A percentile compares a stretch with the other conserved stretches of the same genome.
These are phyloP conservation scores for Danio choprae DNA, from an alignment of 2,797 vertebrate species.

Conservation along the genomic window DNA sequence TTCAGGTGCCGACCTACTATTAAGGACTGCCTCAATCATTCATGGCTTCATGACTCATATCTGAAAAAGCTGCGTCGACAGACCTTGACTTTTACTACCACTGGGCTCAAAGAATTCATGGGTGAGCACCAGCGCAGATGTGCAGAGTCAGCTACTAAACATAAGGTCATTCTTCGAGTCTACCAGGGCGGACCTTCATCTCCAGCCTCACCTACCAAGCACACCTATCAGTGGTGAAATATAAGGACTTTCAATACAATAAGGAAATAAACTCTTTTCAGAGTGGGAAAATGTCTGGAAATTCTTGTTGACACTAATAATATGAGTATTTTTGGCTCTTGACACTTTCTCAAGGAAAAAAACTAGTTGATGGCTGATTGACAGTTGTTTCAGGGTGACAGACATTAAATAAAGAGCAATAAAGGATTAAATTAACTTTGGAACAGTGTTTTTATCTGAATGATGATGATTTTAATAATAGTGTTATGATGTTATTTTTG, in stretches of 20 bases:
- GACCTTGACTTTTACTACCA: constrained; percentile 94
- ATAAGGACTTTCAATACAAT: neutral
- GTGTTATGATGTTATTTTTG: neutral
- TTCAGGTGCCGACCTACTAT: constrained; percentile 89
- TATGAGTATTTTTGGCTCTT: neutral
- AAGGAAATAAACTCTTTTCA: neutral
- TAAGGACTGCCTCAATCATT: constrained; percentile 90
- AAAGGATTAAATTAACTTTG: constrained; percentile 21
- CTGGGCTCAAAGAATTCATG: constrained; percentile 91
- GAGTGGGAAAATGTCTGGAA: neutral
- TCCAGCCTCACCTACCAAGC: constrained; percentile 65
- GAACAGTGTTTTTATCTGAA: constrained; percentile 7
- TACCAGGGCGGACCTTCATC: constrained; percentile 81
- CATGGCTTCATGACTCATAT: constrained; percentile 97
- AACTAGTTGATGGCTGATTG: neutral
- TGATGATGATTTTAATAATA: constrained; percentile 2
- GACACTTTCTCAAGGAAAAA: too few relatives aligned
- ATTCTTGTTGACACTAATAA: neutral
- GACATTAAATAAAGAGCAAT: constrained; percentile 33
- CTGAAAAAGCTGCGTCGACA: constrained; percentile 95
- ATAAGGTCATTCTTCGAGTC: constrained; percentile 94
- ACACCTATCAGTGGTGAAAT: constrained; percentile 75
- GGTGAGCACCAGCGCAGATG: constrained; percentile 86
- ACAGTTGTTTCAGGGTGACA: constrained; percentile 11
- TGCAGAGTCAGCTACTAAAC: constrained; percentile 85